Conservation (phyloP, 30 jellyfish, hydroid and myxozoan species). For the Rhopilema esculentum region DNA sequence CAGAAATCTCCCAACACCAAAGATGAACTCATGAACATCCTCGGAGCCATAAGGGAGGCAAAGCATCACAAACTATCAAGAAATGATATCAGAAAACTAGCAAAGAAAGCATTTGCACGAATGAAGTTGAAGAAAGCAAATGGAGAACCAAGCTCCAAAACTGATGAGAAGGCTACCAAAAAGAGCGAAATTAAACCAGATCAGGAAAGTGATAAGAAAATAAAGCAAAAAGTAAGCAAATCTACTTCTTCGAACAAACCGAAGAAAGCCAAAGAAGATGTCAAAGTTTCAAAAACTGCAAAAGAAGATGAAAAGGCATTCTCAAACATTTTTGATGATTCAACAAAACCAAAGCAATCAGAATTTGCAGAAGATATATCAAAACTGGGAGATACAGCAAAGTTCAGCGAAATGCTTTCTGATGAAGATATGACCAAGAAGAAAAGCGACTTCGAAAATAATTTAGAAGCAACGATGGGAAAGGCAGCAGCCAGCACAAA, state of each 20-base stretch:
- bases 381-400: slow-evolving; percentile 45
- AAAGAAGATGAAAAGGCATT: slow-evolving; percentile 74
- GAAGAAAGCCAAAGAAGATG: neutral
- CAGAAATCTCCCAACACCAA: slow-evolving; percentile 41
- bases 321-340: slow-evolving; percentile 52
- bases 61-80: slow-evolving; percentile 91
- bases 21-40: slow-evolving; percentile 80
- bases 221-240: neutral
- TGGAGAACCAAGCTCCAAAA: neutral
- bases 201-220: slow-evolving; percentile 6
- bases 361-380: slow-evolving; percentile 88
- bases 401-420: slow-evolving; percentile 56
- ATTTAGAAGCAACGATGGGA: slow-evolving; percentile 23
- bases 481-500: slow-evolving; percentile 19
- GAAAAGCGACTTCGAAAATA: slow-evolving; percentile 17
- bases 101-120: slow-evolving; percentile 94
- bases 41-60: slow-evolving; percentile 80
- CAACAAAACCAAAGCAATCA: slow-evolving; percentile 56
- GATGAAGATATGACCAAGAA: slow-evolving; percentile 78
- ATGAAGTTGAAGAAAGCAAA: slow-evolving; percentile 51
- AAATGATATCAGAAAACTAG: slow-evolving; percentile 90
- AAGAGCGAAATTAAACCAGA: neutral
- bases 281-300: slow-evolving; percentile 3
- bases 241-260: neutral
- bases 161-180: slow-evolving; percentile 5